Percentiles rank a stretch among this genome's conserved stretches.
Conservation (phyloP, 2,113 vertebrate species). For the human (Homo sapiens) region DNA sequence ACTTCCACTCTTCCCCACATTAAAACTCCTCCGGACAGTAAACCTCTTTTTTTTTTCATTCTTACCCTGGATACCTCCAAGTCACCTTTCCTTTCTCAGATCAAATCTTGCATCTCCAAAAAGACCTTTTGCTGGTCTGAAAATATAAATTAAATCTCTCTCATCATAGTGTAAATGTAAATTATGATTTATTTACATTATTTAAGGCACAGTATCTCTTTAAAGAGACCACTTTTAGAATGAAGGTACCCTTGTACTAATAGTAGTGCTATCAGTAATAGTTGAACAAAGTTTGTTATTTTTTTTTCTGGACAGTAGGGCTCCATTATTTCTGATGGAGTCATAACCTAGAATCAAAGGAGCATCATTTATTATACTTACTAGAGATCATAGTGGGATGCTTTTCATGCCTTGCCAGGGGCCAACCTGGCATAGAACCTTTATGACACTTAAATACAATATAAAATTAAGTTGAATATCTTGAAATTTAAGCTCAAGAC, state of each 20-base stretch:
- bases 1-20: background rate
- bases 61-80: background rate
- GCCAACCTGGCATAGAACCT: background rate
- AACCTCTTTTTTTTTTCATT: background rate
- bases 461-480: background rate
- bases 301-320: background rate
- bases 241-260: background rate
- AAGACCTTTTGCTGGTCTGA: background rate
- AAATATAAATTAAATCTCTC: slow-evolving; percentile 12
- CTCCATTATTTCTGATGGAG: background rate
- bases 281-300: background rate
- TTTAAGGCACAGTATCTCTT: background rate
- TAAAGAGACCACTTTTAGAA: background rate
- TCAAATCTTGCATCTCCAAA: background rate
- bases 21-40: background rate
- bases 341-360: background rate
- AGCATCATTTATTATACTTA: background rate
- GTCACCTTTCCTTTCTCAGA: background rate
- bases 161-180: background rate
- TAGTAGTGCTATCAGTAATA: background rate
- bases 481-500: background rate
- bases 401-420: rapidly evolving
- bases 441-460: background rate
- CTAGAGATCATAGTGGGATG: rapidly evolving
- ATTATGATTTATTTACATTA: background rate